These are phyloP conservation scores for Perca fluviatilis DNA, from an alignment of 2,113 vertebrate species.

Conservation along the genomic window DNA sequence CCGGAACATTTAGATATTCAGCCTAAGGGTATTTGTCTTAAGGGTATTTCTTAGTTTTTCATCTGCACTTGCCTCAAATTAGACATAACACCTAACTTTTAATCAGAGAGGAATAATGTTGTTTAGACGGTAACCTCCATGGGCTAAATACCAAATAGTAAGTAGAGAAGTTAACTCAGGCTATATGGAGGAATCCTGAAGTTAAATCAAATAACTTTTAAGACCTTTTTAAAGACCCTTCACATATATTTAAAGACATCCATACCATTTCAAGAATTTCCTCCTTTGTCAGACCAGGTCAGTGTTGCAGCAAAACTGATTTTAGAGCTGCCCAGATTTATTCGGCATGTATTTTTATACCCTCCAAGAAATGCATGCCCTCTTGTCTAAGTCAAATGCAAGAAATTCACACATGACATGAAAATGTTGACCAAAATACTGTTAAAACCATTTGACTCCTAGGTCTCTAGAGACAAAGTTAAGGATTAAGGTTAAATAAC, in stretches of 20 bases:
- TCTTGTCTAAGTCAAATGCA: background rate
- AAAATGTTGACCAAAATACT: too few relatives aligned
- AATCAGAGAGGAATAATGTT: background rate
- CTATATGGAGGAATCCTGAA: background rate
- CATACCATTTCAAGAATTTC: background rate
- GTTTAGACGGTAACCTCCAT: background rate
- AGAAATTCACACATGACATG: background rate
- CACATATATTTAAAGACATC: background rate
- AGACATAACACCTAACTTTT: background rate
- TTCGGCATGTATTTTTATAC: background rate
- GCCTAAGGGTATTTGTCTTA: background rate
- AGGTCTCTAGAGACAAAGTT: background rate
- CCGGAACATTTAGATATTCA: slow-evolving; percentile 10
- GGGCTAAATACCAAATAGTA: background rate
- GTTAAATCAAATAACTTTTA: background rate
- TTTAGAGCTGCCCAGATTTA: background rate
- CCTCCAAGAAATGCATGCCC: background rate
- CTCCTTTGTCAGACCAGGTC: background rate
- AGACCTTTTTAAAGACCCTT: background rate
- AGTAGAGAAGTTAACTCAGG: background rate
- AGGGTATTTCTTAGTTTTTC: slow-evolving; percentile 3
- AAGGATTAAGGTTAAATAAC: background rate
- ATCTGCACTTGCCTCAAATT: background rate
- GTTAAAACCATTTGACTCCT: background rate
- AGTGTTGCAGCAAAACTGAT: background rate